Evolutionary conservation across 2,797 vertebrate genomes (phyloP).

Genomic region (Epinephelus coioides): DNA sequence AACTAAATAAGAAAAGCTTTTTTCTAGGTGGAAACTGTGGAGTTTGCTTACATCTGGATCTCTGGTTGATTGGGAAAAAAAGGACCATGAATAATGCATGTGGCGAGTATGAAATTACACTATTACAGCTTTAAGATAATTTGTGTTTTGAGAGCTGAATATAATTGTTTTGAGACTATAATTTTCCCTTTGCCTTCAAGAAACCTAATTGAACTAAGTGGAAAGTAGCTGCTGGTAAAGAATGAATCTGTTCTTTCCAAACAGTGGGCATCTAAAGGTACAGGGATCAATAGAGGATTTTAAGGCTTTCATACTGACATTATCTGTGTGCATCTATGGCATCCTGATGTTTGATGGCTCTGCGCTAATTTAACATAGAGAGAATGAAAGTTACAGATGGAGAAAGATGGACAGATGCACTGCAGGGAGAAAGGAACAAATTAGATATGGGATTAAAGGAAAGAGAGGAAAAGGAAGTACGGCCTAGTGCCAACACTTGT

Average conservation of each 20-base stretch:
- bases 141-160: slow-evolving; percentile 58
- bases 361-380: slow-evolving; percentile 17
- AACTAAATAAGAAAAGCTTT: slow-evolving; percentile 20
- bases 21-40: slow-evolving; percentile 19
- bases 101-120: slow-evolving; percentile 56
- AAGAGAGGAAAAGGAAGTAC: not conserved
- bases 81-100: slow-evolving; percentile 62
- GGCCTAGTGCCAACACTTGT: not conserved
- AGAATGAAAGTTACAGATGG: slow-evolving; percentile 16
- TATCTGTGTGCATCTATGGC: slow-evolving; percentile 11
- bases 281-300: slow-evolving; percentile 19
- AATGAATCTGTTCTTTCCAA: slow-evolving; percentile 50
- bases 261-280: slow-evolving; percentile 37
- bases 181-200: slow-evolving; percentile 55
- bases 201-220: slow-evolving; percentile 62
- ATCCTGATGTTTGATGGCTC: slow-evolving; percentile 30
- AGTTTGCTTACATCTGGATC: slow-evolving; percentile 51
- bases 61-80: slow-evolving; percentile 40
- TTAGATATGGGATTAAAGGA: not conserved
- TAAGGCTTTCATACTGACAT: slow-evolving; percentile 5
- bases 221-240: slow-evolving; percentile 45
- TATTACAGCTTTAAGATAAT: slow-evolving; percentile 68
- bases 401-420: not conserved
- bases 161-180: slow-evolving; percentile 63
- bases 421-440: not conserved